A percentile compares a stretch with the other conserved stretches of the same genome.
Conservation (phyloP, 92 coral and sea anemone species). For the Micromussa lordhowensis region DNA sequence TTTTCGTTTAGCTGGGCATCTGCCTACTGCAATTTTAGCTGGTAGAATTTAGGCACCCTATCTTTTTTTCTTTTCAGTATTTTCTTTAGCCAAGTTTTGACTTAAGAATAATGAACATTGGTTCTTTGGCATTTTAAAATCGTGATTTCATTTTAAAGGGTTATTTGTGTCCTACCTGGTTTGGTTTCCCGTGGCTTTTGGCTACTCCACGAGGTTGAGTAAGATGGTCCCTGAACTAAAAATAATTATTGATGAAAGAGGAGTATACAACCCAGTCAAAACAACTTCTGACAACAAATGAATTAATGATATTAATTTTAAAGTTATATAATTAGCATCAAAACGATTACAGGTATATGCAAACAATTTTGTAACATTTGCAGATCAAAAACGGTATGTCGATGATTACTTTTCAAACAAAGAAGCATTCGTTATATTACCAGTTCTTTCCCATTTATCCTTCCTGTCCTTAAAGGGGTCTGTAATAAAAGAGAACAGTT, state of each 20-base stretch:
- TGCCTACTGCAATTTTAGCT: no score
- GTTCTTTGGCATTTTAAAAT: neutral
- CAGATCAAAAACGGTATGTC: no score
- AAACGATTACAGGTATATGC: no score
- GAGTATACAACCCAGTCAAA: neutral
- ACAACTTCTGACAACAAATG: no score
- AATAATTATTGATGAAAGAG: neutral
- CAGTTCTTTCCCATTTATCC: slow-evolving; percentile 31
- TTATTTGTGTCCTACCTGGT: neutral
- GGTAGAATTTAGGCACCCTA: no score
- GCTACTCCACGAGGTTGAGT: slow-evolving; percentile 42
- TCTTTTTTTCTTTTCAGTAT: neutral
- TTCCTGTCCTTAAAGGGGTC: slow-evolving; percentile 25
- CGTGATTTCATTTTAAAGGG: no score
- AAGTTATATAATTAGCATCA: no score
- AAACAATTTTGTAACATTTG: no score
- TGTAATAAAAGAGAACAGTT: neutral
- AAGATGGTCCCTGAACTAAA: slow-evolving; percentile 35
- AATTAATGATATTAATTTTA: no score
- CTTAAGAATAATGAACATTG: neutral
- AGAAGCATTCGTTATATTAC: neutral
- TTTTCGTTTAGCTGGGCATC: no score
- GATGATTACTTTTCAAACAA: no score
- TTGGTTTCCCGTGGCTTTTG: slow-evolving; percentile 22
- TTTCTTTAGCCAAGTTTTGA: neutral